phyloP scores from a whole-genome alignment of 1,140 invertebrate species.

The Dendroctonus ponderosae region DNA sequence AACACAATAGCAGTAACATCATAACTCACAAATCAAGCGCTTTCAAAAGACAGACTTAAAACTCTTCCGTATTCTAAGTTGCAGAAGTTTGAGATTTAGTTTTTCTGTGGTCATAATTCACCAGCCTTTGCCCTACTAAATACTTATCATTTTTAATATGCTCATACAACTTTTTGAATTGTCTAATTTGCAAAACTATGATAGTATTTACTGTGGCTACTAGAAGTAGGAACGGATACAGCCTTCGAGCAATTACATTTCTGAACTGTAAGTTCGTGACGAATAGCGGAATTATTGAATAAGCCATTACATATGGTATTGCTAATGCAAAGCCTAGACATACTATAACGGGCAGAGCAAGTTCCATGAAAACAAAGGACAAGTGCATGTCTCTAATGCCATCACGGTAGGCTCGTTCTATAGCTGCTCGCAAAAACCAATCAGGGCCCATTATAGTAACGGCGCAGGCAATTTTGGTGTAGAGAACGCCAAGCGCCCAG shows the following conservation, averaged over 20 bases:
- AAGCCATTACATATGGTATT: constrained; percentile 84
- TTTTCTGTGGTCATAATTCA: constrained; percentile 88
- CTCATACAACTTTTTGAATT: constrained; percentile 92
- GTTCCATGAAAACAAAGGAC: constrained; percentile 75
- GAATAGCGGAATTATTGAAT: constrained; percentile 79
- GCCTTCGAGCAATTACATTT: constrained; percentile 78
- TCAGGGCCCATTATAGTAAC: constrained; percentile 97
- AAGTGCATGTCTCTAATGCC: constrained; percentile 92
- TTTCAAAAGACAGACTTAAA: background rate
- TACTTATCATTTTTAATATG: constrained; percentile 99
- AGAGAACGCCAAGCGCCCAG: constrained; percentile 94
- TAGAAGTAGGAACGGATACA: constrained; percentile 87
- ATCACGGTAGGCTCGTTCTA: constrained; percentile 88
- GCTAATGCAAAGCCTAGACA: constrained; percentile 84
- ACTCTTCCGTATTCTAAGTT: background rate
- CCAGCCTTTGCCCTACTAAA: constrained; percentile 88
- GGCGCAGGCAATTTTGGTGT: constrained; percentile 97
- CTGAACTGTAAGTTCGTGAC: constrained; percentile 69
- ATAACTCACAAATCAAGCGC: too few species aligned
- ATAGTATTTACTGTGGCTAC: constrained; percentile 67
- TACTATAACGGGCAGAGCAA: constrained; percentile 87
- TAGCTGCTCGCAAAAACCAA: constrained; percentile 85
- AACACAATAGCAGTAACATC: too few species aligned
- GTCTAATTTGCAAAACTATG: constrained; percentile 74
- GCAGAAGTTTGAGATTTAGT: constrained; percentile 19